phyloP scores from a whole-genome alignment of 2,888 invertebrate genomes.

The Papilio gigon region DNA sequence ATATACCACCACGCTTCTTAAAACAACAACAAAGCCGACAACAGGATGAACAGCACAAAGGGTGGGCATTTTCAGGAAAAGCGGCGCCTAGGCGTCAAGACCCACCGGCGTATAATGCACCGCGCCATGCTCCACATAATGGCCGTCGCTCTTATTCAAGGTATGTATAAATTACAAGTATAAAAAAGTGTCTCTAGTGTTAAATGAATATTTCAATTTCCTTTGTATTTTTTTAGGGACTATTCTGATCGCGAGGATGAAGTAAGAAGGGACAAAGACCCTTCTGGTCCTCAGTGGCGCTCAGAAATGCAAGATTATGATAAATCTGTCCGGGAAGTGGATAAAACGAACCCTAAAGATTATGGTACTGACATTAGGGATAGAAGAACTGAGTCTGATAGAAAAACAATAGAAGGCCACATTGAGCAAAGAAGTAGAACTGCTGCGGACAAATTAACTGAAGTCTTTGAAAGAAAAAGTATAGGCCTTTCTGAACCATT shows the following conservation, averaged over 20 bases:
- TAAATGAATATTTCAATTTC: conserved; percentile 13
- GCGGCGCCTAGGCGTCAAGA: conserved; percentile 70
- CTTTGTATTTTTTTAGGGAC: conserved; percentile 63
- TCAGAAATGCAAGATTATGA: conserved; percentile 80
- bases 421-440: conserved; percentile 71
- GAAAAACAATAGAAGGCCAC: conserved; percentile 66
- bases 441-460: conserved; percentile 76
- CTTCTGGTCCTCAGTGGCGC: conserved; percentile 74
- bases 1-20: conserved; percentile 93
- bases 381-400: conserved; percentile 76
- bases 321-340: conserved; percentile 69
- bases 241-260: conserved; percentile 79
- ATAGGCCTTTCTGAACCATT: conserved; percentile 70
- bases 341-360: conserved; percentile 78
- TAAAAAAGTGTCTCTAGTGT: conserved; percentile 1
- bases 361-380: conserved; percentile 76
- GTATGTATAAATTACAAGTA: conserved; percentile 49
- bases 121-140: conserved; percentile 70
- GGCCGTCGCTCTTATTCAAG: conserved; percentile 76
- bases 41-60: conserved; percentile 74
- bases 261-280: conserved; percentile 74
- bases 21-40: conserved; percentile 86
- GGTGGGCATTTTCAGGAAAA: conserved; percentile 73
- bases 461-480: conserved; percentile 79
- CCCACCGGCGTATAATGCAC: conserved; percentile 69